Percentiles rank a stretch among this genome's conserved stretches.
phyloP scores from a whole-genome alignment of 2,113 vertebrate species.

The Heterotis niloticus region DNA sequence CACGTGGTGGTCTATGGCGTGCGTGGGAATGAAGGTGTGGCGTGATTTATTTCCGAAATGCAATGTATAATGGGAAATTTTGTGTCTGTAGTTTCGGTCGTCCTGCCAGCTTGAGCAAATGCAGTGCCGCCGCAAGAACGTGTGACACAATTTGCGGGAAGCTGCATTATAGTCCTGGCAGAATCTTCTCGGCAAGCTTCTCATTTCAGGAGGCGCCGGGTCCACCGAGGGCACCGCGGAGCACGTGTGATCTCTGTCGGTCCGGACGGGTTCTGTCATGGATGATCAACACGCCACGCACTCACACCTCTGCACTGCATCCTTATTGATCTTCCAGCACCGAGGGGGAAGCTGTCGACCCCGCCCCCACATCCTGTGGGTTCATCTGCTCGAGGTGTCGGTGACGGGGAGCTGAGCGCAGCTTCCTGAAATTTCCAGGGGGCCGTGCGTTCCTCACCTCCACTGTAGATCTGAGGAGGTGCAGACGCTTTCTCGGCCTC shows the following conservation, averaged over 20 bases:
- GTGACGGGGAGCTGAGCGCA: neutral
- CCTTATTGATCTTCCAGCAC: neutral
- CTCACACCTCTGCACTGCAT: neutral
- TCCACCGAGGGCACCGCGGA: neutral
- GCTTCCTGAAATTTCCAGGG: neutral
- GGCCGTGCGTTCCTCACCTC: neutral
- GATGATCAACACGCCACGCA: neutral
- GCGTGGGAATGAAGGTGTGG: no score
- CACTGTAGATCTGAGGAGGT: neutral
- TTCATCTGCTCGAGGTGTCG: neutral
- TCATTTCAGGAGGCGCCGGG: neutral
- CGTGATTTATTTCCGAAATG: no score
- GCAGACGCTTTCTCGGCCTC: neutral
- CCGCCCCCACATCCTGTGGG: neutral
- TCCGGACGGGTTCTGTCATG: neutral
- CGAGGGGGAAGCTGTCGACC: neutral
- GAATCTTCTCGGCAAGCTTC: neutral
- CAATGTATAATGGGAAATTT: no score
- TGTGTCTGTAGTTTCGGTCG: neutral
- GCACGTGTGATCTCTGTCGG: neutral
- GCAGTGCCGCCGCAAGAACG: neutral
- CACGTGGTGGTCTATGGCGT: no score
- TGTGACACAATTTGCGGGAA: neutral
- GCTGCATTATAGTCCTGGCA: neutral
- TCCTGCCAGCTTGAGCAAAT: neutral